Base-by-base conservation (phyloP, 1,140 invertebrate genomes). In the Drosophila punjabiensis region DNA sequence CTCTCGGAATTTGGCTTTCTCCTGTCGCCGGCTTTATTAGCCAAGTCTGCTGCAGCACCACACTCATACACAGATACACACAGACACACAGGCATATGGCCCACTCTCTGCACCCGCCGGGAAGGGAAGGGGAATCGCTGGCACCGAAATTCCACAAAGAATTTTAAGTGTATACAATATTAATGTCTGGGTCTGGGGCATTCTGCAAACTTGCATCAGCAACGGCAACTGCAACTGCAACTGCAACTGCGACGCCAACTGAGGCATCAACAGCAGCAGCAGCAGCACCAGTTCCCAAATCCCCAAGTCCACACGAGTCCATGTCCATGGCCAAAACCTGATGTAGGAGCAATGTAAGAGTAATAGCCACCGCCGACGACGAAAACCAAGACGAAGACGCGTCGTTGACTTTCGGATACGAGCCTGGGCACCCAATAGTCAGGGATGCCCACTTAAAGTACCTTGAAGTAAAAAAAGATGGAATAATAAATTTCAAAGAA, bases 11-110 rank as follows among this genome's bases (percentile, higher is more conserved):
- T 81, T 55, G 86, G 85, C 85, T 89, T 89, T 89, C 85, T 85
- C 85, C 83, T 89, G 87, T 89, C 86, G 86, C 86, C 85, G 84
- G 84, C 85, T 85, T 90, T 89, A 90, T 89, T 89, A 79, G 81
- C 86, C 86, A 84, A 86, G 83, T 87, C 84, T 88, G 83, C 68
- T 35, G 39, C 43, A 41, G 32, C 47, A 47, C 65, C 68, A 45
- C 14, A 20, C 47, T n/a, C 65, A 35, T 64, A 45, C 14, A 20
- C 47, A 43, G 9, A 55, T 33, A 35, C 9, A 64, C 20, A 48
- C 61, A 43, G 9, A 55, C 39, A 35, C 9, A 64, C 20, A 48
- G 14, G 9, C 37, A 33, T 37, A 35, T 47, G 61, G 48, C 68
- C 56, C 68, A 66, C 62, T 80, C 67, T 53, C 35, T 28, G 33